phyloP scores from a whole-genome alignment of 2,888 invertebrate genomes.

The Tinea pellionella region DNA sequence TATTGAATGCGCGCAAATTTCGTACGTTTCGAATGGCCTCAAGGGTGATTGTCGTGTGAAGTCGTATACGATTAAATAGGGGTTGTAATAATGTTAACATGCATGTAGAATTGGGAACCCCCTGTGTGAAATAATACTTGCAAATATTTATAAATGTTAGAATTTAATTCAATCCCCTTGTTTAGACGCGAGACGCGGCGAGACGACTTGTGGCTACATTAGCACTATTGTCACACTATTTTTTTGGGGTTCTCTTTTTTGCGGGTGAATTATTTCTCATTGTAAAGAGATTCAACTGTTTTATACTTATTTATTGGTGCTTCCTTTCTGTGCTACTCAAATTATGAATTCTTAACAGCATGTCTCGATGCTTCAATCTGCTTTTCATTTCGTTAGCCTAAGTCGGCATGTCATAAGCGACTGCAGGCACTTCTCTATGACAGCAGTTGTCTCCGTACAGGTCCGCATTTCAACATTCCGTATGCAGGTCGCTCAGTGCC shows the following conservation, averaged over 20 bases:
- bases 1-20: not conserved
- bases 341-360: no score
- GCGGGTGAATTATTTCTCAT: not conserved
- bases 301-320: not conserved
- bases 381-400: no score
- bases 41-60: not conserved
- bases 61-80: not conserved
- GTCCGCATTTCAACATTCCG: no score
- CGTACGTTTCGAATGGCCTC: not conserved
- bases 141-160: conserved; percentile 69
- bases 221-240: not conserved
- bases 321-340: no score
- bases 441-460: no score
- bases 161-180: conserved; percentile 27
- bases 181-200: conserved; percentile 29
- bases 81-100: conserved; percentile 16
- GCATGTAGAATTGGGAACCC: conserved; percentile 9
- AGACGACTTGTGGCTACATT: conserved; percentile 3
- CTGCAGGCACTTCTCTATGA: no score
- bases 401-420: no score
- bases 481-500: no score
- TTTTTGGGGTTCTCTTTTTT: not conserved
- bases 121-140: conserved; percentile 39
- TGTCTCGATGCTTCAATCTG: no score
- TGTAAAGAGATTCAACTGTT: not conserved